Evolutionary conservation across 2,888 invertebrate species (phyloP).

Genomic region (Mycalesis mineus): DNA sequence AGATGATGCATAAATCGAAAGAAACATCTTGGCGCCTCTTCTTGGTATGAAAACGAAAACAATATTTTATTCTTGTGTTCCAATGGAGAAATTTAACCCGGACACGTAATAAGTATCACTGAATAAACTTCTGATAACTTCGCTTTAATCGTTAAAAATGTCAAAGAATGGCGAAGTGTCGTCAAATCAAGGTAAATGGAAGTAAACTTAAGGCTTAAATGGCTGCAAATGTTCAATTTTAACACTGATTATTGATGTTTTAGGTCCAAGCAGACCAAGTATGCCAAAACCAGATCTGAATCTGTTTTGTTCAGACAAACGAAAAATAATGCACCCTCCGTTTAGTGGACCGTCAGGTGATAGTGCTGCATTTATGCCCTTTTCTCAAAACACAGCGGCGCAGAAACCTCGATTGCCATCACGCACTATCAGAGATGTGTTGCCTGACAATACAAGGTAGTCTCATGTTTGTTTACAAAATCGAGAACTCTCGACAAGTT

Average conservation of each 20-base stretch:
- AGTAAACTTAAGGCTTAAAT: neutral
- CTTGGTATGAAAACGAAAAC: constrained; percentile 50
- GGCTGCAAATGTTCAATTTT: neutral
- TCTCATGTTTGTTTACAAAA: neutral
- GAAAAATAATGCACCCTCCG: constrained; percentile 79
- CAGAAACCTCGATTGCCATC: constrained; percentile 59
- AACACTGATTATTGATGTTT: constrained; percentile 24
- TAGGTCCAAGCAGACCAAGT: constrained; percentile 68
- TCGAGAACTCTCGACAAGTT: neutral
- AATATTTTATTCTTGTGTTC: constrained; percentile 42
- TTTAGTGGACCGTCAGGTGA: constrained; percentile 70
- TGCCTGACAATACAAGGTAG: constrained; percentile 71
- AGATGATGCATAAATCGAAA: constrained; percentile 32
- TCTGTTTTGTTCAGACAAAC: constrained; percentile 72
- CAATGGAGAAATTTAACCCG: constrained; percentile 61
- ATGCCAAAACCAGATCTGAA: constrained; percentile 69
- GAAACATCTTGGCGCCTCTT: constrained; percentile 26
- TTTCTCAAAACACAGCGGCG: constrained; percentile 50
- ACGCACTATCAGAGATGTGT: constrained; percentile 68
- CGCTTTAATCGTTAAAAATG: constrained; percentile 68
- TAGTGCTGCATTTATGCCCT: constrained; percentile 74
- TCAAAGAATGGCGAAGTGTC: constrained; percentile 85
- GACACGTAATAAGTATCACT: constrained; percentile 52
- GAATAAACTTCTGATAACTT: constrained; percentile 40
- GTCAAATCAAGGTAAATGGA: constrained; percentile 77